Percentiles rank a stretch among this genome's conserved stretches.
These are phyloP conservation scores for Pissodes strobi DNA, from an alignment of 1,140 invertebrate genomes.

Conservation along the genomic window DNA sequence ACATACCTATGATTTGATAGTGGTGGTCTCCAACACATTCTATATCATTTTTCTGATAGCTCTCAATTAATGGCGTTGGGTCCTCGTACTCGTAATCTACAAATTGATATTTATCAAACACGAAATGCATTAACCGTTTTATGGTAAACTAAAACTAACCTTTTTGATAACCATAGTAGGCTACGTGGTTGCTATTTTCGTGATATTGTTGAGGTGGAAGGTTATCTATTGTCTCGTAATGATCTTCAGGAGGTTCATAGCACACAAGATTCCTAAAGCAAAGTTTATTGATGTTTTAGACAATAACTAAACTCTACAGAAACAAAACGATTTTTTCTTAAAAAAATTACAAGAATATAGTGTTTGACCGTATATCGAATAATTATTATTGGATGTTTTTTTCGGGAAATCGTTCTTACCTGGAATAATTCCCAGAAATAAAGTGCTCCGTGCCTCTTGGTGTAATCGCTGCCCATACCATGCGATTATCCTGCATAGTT, in stretches of 20 bases:
- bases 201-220: constrained; percentile 49
- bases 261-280: constrained; percentile 47
- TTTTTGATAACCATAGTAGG: constrained; percentile 47
- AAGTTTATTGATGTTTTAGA: too few species aligned
- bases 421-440: constrained; percentile 64
- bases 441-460: constrained; percentile 76
- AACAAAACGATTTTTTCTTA: too few species aligned
- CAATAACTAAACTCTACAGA: too few species aligned
- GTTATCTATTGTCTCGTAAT: constrained; percentile 74
- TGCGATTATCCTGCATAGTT: constrained; percentile 62
- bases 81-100: constrained; percentile 77
- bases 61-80: constrained; percentile 72
- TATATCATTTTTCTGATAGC: constrained; percentile 67
- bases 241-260: constrained; percentile 67
- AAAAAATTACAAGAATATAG: too few species aligned
- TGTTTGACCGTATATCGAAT: too few species aligned
- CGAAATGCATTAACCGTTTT: too few species aligned
- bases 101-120: constrained; percentile 56
- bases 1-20: constrained; percentile 39
- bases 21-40: constrained; percentile 36
- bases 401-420: too few species aligned
- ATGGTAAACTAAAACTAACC: too few species aligned
- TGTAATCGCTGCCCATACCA: constrained; percentile 82
- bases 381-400: too few species aligned
- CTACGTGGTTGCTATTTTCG: constrained; percentile 23